phyloP scores from a whole-genome alignment of 2,113 vertebrate genomes.

The Colius striatus region DNA sequence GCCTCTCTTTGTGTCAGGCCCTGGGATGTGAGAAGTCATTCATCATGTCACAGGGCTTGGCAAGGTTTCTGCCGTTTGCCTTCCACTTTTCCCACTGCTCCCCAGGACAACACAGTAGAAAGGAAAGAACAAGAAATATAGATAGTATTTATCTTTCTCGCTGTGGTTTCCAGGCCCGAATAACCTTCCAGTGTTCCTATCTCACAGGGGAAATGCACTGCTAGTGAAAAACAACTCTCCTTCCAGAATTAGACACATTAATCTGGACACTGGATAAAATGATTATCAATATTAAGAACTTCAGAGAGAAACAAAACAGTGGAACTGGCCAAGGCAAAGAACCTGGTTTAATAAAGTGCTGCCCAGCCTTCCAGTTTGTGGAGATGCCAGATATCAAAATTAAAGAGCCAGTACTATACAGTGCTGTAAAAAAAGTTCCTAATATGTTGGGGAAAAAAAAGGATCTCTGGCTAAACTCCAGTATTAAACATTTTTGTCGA shows the following conservation, averaged over 20 bases:
- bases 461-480: neutral
- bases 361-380: neutral
- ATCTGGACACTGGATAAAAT: neutral
- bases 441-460: neutral
- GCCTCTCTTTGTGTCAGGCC: constrained; percentile 27
- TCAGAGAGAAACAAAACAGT: neutral
- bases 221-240: constrained; percentile 23
- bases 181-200: constrained; percentile 17
- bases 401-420: neutral
- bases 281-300: neutral
- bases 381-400: neutral
- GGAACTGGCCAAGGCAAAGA: neutral
- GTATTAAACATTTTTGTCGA: neutral
- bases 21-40: constrained; percentile 55
- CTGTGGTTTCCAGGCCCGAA: neutral
- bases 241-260: constrained; percentile 45
- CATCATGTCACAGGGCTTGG: constrained; percentile 8
- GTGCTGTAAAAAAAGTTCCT: neutral
- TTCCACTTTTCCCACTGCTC: constrained; percentile 51
- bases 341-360: neutral
- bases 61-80: neutral
- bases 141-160: constrained; percentile 65
- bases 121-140: constrained; percentile 62
- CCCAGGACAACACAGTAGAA: constrained; percentile 47
- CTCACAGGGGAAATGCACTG: neutral